A percentile compares a stretch with the other conserved stretches of the same genome.
These are phyloP conservation scores for Macquaria ambigua DNA, from an alignment of 2,113 vertebrate species.

Conservation along the genomic window DNA sequence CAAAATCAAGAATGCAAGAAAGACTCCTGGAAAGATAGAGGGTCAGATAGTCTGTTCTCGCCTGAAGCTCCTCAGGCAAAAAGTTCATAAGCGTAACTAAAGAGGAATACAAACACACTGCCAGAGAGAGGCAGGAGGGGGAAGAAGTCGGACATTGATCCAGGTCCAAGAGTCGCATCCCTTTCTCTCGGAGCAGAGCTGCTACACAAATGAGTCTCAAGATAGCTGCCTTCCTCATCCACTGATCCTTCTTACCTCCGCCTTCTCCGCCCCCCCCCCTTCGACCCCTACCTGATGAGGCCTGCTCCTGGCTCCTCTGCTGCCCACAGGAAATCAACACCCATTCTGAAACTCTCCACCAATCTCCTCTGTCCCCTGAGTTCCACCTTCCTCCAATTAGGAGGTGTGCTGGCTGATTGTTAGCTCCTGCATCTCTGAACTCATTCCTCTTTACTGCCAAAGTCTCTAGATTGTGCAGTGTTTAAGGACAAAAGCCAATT, in stretches of 20 bases:
- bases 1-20: neutral
- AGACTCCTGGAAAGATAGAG: neutral
- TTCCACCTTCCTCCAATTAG: constrained; percentile 66
- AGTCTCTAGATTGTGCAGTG: neutral
- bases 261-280: constrained; percentile 4
- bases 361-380: constrained; percentile 62
- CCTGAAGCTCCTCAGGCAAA: constrained; percentile 15
- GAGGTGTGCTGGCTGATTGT: constrained; percentile 25
- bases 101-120: constrained; percentile 16
- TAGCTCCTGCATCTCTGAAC: constrained; percentile 25
- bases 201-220: constrained; percentile 66
- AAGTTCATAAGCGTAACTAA: constrained; percentile 29
- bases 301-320: constrained; percentile 23
- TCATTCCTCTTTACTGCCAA: constrained; percentile 27
- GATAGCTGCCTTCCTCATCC: constrained; percentile 43
- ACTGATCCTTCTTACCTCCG: constrained; percentile 42
- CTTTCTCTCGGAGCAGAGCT: constrained; percentile 15
- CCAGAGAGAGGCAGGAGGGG: neutral
- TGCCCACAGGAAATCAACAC: constrained; percentile 61
- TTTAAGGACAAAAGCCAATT: constrained; percentile 27
- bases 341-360: constrained; percentile 41
- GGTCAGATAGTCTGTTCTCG: neutral
- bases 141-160: constrained; percentile 38
- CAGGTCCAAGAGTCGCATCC: constrained; percentile 18
- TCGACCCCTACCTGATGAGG: constrained; percentile 46